These are phyloP conservation scores for Phalacrocorax aristotelis DNA, from an alignment of 2,113 vertebrate genomes.

Conservation along the genomic window DNA sequence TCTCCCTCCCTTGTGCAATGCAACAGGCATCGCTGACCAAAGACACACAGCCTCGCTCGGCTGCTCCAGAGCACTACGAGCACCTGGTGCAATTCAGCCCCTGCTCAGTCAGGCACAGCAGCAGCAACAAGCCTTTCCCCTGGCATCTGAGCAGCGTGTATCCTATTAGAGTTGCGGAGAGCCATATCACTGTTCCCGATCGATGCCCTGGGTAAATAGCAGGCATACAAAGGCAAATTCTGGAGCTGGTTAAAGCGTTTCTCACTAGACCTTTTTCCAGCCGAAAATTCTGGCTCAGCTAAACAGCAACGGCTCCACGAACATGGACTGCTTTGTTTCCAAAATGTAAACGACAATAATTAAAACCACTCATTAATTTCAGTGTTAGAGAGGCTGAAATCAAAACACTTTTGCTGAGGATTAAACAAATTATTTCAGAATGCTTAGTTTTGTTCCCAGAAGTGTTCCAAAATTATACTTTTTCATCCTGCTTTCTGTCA, in stretches of 20 bases:
- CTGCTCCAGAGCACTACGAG: rapidly evolving
- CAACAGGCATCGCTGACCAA: rapidly evolving
- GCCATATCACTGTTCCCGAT: neutral
- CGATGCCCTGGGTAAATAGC: neutral
- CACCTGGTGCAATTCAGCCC: rapidly evolving
- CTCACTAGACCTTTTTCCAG: neutral
- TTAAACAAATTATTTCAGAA: conserved; percentile 1
- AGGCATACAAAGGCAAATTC: neutral
- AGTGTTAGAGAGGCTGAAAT: neutral
- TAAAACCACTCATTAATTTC: neutral
- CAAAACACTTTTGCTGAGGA: neutral
- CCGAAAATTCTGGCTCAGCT: neutral
- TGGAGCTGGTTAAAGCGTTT: neutral
- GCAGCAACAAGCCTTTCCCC: neutral
- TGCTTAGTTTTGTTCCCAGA: neutral
- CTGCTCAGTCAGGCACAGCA: neutral
- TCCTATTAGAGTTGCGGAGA: neutral
- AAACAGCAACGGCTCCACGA: neutral
- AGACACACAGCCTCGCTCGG: rapidly evolving
- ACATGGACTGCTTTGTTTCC: neutral
- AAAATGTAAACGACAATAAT: neutral
- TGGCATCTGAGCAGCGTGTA: rapidly evolving
- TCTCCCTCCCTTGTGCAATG: neutral
- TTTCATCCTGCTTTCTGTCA: conserved; percentile 2
- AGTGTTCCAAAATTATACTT: neutral